Base-by-base conservation (phyloP, 2,888 invertebrate species). In the Diaphora mendica region DNA sequence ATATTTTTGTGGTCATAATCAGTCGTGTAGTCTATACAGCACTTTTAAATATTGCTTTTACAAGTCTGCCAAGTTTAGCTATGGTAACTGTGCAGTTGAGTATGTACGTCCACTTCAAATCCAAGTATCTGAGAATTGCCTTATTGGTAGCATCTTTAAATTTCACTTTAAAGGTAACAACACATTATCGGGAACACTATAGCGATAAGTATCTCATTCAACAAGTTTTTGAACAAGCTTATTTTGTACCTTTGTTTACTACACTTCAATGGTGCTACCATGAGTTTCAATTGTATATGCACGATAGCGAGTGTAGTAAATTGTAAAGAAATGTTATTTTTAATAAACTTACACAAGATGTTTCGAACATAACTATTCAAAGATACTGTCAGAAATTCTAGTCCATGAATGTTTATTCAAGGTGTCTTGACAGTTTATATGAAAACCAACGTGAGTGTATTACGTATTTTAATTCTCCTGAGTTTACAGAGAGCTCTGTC, bases 161-260 rank as follows among this genome's bases (percentile, higher is more conserved):
- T 74, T 59, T 70, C 26, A 68, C 74, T 51, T 35, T n/a, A 66
- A 70, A 66, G 30, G 55, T 26, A 72, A 59, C 11, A 5, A 71
- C 72, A 69, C 64, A 72, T 51, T 68, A 72, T 70, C 20, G 64
- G 23, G 62, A 65, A 80, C 71, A 72, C 48, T 69, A 73, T 35
- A 66, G 62, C 67, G 69, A 72, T 70, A 82, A 70, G 68, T 73
- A 76, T 76, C 75, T 72, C 59, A 64, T 59, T 70, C 23, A 71
- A 77, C 33, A 71, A 59, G 59, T 42, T 39, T 74, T 71, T 72
- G 66, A 72, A 79, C 73, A 77, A 74, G 62, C 71, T 75, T 64
- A 75, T 68, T 74, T 81, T 69, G 1, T 62, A 30, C n/a, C 17
- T 30, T 30, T 26, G 13, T 17, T 17, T 2, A 30, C 17, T 13